Percentiles rank a stretch among this genome's conserved stretches.
Conservation (phyloP, 2,113 vertebrate species). For the Pelobates fuscus region DNA sequence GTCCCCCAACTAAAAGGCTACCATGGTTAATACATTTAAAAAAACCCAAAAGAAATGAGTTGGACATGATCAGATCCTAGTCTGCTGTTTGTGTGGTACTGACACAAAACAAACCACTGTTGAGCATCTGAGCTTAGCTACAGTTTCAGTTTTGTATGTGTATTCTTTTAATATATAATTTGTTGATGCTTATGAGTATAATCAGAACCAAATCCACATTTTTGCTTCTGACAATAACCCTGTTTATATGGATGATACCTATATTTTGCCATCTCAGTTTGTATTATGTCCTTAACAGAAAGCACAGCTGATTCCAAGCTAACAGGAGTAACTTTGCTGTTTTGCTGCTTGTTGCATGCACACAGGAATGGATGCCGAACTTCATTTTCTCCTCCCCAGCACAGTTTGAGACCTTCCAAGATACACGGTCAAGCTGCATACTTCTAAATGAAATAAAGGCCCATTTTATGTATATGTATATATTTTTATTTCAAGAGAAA, state of each 20-base stretch:
- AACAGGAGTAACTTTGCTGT: conserved; percentile 84
- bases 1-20: too few relatives aligned
- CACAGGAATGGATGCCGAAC: conserved; percentile 87
- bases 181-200: not conserved
- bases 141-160: not conserved
- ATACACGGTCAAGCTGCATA: conserved; percentile 81
- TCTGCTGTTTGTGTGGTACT: too few relatives aligned
- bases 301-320: conserved; percentile 82
- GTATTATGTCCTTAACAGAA: conserved; percentile 81
- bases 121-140: not conserved
- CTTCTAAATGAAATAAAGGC: conserved; percentile 76
- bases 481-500: not conserved
- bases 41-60: too few relatives aligned
- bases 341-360: conserved; percentile 97
- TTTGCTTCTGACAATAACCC: conserved; percentile 9
- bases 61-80: too few relatives aligned
- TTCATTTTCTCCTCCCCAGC: conserved; percentile 80
- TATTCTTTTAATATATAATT: not conserved
- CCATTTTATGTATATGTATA: conserved; percentile 54
- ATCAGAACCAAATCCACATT: not conserved
- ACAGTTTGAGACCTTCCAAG: conserved; percentile 83
- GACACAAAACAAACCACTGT: too few relatives aligned
- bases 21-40: too few relatives aligned
- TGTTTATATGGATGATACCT: conserved; percentile 67
- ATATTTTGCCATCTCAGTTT: conserved; percentile 74